Evolutionary conservation across 1,140 invertebrate species (phyloP).

Genomic region (Lepidurus arcticus): DNA sequence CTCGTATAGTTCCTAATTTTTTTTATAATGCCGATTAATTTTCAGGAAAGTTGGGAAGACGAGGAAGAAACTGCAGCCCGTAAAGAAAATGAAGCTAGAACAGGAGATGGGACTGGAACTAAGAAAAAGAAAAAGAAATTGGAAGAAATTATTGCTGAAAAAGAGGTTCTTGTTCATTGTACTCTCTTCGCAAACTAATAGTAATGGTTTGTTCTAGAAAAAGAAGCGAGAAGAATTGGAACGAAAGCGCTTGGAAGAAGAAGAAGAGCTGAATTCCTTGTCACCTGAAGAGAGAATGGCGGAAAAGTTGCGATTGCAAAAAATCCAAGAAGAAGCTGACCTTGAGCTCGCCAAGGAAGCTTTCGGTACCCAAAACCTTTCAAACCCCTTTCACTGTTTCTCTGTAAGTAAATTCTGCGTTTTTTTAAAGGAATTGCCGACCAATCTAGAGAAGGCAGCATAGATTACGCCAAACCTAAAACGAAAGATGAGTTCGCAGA

Average conservation of each 20-base stretch:
- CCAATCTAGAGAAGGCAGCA: conserved; percentile 11
- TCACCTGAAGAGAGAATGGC: conserved; percentile 32
- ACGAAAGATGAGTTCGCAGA: conserved; percentile 32
- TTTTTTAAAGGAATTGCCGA: not conserved
- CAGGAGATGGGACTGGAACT: not conserved
- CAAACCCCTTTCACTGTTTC: not conserved
- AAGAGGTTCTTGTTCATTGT: not conserved
- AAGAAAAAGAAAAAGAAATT: conserved; percentile 32
- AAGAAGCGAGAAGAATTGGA: conserved; percentile 29
- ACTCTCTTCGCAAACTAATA: not conserved
- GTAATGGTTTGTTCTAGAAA: not conserved
- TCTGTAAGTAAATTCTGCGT: not conserved
- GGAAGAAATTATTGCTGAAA: conserved; percentile 33
- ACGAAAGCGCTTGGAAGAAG: conserved; percentile 23
- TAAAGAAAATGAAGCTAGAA: conserved; percentile 10
- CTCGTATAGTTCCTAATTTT: not conserved
- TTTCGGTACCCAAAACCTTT: not conserved
- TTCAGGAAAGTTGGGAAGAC: conserved; percentile 33
- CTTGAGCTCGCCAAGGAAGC: conserved; percentile 29
- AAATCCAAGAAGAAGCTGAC: conserved; percentile 32
- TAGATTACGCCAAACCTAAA: conserved; percentile 30
- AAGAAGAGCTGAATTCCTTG: conserved; percentile 20
- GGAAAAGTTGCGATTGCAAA: conserved; percentile 31
- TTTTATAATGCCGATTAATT: not conserved
- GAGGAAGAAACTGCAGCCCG: conserved; percentile 18